Conservation (phyloP, 2,797 vertebrate genomes). For the Peromyscus eremicus region DNA sequence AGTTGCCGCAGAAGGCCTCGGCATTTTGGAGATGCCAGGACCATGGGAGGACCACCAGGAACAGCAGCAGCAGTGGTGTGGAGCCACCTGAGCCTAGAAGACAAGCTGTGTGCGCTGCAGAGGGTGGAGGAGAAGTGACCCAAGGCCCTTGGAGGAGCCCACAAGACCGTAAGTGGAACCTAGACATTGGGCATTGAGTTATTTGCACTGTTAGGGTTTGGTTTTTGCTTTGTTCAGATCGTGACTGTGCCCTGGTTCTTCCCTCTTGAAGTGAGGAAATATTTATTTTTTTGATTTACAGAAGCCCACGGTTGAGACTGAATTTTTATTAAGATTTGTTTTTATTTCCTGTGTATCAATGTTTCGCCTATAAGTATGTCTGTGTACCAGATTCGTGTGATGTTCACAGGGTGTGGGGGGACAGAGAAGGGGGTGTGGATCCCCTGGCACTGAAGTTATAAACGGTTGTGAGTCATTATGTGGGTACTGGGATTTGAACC, state of each 20-base stretch:
- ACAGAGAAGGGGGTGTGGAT: neutral
- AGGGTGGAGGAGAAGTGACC: neutral
- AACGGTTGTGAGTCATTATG: neutral
- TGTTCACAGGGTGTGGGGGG: neutral
- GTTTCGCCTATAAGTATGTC: neutral
- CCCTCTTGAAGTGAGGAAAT: neutral
- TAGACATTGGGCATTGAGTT: neutral
- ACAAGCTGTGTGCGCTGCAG: neutral
- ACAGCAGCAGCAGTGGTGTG: neutral
- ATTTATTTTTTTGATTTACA: neutral
- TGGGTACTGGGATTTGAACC: neutral
- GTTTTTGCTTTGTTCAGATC: neutral
- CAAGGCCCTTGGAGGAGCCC: neutral
- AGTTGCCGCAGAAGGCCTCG: neutral
- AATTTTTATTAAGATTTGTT: neutral
- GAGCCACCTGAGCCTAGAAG: neutral
- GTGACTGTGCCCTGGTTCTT: neutral
- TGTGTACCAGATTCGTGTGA: neutral
- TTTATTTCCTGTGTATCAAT: neutral
- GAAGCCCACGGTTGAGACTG: neutral
- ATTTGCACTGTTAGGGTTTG: neutral
- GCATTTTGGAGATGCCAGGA: neutral
- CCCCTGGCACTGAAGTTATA: neutral
- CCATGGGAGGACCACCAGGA: neutral
- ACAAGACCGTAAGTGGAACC: neutral